Base-by-base conservation (phyloP, 2,888 invertebrate genomes). In the Trissolcus brochymenae region DNA sequence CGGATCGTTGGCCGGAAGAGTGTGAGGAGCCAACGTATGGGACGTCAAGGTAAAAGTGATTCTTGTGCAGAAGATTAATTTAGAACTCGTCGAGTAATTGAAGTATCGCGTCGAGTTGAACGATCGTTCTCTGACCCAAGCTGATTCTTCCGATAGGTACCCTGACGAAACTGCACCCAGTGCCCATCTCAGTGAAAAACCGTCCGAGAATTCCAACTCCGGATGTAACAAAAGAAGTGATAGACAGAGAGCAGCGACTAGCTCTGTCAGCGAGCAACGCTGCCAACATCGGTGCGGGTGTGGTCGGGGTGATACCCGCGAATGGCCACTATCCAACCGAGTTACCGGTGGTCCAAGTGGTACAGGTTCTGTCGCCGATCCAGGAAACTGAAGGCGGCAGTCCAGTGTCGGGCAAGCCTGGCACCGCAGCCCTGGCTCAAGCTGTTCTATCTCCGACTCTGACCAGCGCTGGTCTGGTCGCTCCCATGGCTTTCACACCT, bases 121-220 rank as follows among this genome's bases (percentile, higher is more conserved):
- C 25, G 25, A 3, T 3, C 25, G 25, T 25, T 25, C 25, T 6
- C 46, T 46, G 17, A 49, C 25, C 6, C 49, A 14, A 49, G 13
- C 14, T 29, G 14, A 4, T 29, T 19, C n/a, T 19, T 19, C n/a
- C 14, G 6, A 16, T 86, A 94, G 94, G 92, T 82, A 92, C 93
- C 43, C 91, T 92, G 83, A 87, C 88, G 82, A 94, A 94, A 88
- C 90, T 94, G 82, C 95, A 94, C 87, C 92, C 91, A 13, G 90
- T 93, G 41, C 92, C 94, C 6, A 91, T 92, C 78, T 92, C 92
- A n/a, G 90, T 94, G 77, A 94, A 94, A 85, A 94, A 94, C 85
- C 92, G 96, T 66, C 96, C 96, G n/a, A 92, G 96, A 62, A 96
- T 96, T 81, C 96, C 96, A 46, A 96, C 96, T 6, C 96, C 96